Conservation (phyloP, 2,888 invertebrate species). For the Dicranocentrus wangi region DNA sequence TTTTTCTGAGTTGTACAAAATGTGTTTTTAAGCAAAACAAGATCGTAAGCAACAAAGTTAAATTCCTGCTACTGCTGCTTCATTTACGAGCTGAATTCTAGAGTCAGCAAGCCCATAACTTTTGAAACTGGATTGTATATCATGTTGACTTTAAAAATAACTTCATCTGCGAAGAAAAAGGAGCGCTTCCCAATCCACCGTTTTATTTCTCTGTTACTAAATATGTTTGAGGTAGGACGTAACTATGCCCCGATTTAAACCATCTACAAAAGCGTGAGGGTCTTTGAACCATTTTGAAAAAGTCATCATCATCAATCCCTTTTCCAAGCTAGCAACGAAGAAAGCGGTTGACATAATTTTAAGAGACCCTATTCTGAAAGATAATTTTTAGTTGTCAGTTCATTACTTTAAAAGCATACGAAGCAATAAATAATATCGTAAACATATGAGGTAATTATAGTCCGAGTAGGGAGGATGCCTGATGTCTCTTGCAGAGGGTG, state of each 20-base stretch:
- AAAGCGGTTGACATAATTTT: no score
- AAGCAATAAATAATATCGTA: no score
- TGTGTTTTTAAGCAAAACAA: slow-evolving; percentile 51
- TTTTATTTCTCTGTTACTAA: neutral
- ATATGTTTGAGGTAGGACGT: slow-evolving; percentile 38
- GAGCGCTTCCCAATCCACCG: neutral
- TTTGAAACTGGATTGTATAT: neutral
- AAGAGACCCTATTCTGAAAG: no score
- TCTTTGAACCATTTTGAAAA: neutral
- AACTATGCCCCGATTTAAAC: no score
- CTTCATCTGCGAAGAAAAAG: no score
- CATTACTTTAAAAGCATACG: neutral
- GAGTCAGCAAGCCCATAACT: no score
- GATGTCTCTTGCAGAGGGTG: no score
- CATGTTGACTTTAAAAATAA: slow-evolving; percentile 14
- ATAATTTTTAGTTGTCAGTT: slow-evolving; percentile 26
- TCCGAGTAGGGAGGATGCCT: no score
- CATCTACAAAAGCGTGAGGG: neutral
- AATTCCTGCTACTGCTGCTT: neutral
- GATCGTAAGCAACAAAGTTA: slow-evolving; percentile 17
- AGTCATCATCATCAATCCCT: no score
- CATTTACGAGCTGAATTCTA: neutral
- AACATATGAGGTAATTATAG: no score
- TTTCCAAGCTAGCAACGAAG: no score
- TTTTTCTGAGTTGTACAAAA: slow-evolving; percentile 33